A percentile compares a stretch with the other conserved stretches of the same genome.
Conservation (phyloP, 2,888 invertebrate genomes). For the Cheilosia pagana region DNA sequence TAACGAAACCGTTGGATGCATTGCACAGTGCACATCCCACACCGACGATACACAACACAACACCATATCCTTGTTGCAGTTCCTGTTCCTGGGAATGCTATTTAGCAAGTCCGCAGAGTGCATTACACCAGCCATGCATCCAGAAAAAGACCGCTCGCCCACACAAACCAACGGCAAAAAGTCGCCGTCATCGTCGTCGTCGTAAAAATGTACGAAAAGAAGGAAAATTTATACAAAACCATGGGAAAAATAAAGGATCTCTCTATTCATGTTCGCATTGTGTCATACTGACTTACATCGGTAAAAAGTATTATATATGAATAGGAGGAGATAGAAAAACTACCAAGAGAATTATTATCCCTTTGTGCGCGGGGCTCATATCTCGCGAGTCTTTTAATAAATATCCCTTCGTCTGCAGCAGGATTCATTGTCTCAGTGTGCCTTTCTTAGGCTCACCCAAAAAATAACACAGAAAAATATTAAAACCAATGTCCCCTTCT, state of each 20-base stretch:
- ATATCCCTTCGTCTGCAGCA: slow-evolving; percentile 65
- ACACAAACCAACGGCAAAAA: slow-evolving; percentile 36
- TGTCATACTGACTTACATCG: slow-evolving; percentile 74
- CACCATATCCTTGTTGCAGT: slow-evolving; percentile 40
- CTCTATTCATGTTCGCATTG: slow-evolving; percentile 70
- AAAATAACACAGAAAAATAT: slow-evolving; percentile 8
- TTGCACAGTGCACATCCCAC: slow-evolving; percentile 62
- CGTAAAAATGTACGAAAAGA: slow-evolving; percentile 40
- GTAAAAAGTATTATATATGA: slow-evolving; percentile 52
- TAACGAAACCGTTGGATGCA: slow-evolving; percentile 53
- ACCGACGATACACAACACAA: slow-evolving; percentile 34
- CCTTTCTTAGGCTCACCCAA: slow-evolving; percentile 51
- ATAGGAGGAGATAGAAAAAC: slow-evolving; percentile 23
- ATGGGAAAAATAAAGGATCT: slow-evolving; percentile 34
- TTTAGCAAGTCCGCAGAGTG: slow-evolving; percentile 72
- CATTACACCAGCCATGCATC: slow-evolving; percentile 65
- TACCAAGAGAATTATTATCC: slow-evolving; percentile 65
- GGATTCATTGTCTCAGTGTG: slow-evolving; percentile 51
- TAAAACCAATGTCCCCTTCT: background rate
- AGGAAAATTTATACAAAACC: slow-evolving; percentile 36
- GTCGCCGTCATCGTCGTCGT: background rate
- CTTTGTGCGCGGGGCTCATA: slow-evolving; percentile 59
- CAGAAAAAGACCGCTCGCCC: slow-evolving; percentile 4
- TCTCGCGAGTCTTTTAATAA: slow-evolving; percentile 56
- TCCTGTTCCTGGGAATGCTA: slow-evolving; percentile 59